Evolutionary conservation across 2,113 vertebrate genomes (phyloP), one percentile per base, ranked within the genome.

Genomic region (Sylvietta virens): DNA sequence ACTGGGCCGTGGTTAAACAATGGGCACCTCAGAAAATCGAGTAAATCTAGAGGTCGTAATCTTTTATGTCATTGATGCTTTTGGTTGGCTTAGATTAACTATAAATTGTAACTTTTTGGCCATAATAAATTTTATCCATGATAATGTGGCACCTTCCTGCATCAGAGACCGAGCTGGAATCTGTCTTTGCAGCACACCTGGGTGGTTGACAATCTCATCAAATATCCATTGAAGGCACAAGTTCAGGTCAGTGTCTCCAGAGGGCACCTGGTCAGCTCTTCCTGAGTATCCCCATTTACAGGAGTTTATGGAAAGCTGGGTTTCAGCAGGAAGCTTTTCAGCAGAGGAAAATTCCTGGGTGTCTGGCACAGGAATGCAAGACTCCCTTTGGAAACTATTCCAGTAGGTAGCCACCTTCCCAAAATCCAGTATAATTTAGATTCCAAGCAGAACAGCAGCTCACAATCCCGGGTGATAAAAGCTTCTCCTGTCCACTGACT

Each of bases 1-100:
- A 10, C 33, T 33, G 13, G 37, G 18, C 22, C 4, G 3, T 26
- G 48, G 19, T 21, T 86, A 42, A 87, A 50, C 22, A 60, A 16
- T 4, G 4, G 9, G 23, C 9, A 15, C 8, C 58, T 81, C 47
- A 70, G 56, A 70, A 64, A 86, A 10, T 6, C 14, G 26, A 53
- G 11, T 18, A 26, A 45, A 65, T 23, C 6, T 17, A 39, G 65
- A 61, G 45, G 45, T 58, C 0, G 0, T 5, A 2, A 22, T 39
- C 35, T 79, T 44, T 13, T 9, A 5, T 51, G 39, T 27, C 19
- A 21, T 3, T 60, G 44, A 8, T 48, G 26, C 8, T 77, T 37
- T 50, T 40, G 53, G 44, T 19, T 23, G 80, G 13, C 6, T 70
- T 31, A 9, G 26, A 42, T 69, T 15, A 50, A 24, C 3, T 21